phyloP scores from a whole-genome alignment of 2,888 invertebrate species.

The Auanema freiburgensis region DNA sequence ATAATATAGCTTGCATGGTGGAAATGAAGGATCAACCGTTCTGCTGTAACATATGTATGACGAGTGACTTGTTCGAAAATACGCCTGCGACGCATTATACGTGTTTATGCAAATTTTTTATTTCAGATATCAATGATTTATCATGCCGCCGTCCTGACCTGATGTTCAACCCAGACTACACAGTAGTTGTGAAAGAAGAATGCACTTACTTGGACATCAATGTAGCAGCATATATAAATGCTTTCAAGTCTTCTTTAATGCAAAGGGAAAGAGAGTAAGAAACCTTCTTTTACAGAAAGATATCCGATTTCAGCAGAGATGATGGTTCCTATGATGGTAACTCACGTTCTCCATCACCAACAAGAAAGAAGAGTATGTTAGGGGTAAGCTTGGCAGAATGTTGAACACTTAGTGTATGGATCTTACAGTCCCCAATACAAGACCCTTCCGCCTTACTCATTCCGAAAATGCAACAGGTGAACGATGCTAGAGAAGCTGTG shows the following conservation, averaged over 20 bases:
- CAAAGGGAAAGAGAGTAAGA: constrained; percentile 37
- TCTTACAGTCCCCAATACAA: constrained; percentile 22
- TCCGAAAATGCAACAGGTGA: constrained; percentile 1
- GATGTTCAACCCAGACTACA: constrained; percentile 50
- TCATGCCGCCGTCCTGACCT: constrained; percentile 46
- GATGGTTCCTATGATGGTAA: constrained; percentile 1
- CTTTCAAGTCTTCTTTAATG: constrained; percentile 49
- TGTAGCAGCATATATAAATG: constrained; percentile 47
- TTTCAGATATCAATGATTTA: constrained; percentile 34
- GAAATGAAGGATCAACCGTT: constrained; percentile 1
- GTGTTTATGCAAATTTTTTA: neutral
- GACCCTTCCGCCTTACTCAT: constrained; percentile 41
- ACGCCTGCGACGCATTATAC: neutral
- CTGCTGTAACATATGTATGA: neutral
- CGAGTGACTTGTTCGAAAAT: neutral
- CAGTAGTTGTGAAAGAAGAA: constrained; percentile 43
- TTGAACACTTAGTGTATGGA: too few species aligned
- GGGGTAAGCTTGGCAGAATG: too few species aligned
- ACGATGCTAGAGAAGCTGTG: neutral
- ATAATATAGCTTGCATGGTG: too few species aligned
- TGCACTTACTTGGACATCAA: constrained; percentile 52
- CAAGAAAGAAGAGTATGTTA: constrained; percentile 1
- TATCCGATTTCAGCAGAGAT: neutral
- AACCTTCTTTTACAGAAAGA: constrained; percentile 8
- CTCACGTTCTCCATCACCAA: constrained; percentile 15